Percentiles rank a stretch among this genome's conserved stretches.
Conservation (phyloP, 1,140 invertebrate genomes). For the Brachionus asplanchnoidis region DNA sequence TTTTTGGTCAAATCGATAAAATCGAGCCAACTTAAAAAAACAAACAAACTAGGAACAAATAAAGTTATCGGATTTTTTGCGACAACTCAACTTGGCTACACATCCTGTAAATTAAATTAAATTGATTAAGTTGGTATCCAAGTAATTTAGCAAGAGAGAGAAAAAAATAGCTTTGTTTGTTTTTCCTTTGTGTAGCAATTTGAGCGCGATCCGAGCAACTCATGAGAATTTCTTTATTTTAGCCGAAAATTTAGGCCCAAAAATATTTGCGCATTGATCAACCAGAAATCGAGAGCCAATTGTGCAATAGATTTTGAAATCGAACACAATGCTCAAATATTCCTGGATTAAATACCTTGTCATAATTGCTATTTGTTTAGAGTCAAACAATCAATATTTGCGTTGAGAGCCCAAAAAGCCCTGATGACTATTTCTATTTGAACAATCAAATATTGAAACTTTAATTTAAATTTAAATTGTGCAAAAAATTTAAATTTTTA, state of each 20-base stretch:
- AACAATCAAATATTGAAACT: neutral
- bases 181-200: neutral
- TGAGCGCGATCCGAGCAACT: neutral
- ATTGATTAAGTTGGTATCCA: conserved; percentile 20
- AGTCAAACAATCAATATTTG: neutral
- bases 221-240: neutral
- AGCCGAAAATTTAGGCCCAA: neutral
- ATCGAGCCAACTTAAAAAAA: neutral
- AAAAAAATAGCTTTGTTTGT: neutral
- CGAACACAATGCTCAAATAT: neutral
- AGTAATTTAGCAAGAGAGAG: neutral
- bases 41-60: conserved; percentile 3
- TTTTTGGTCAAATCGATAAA: conserved; percentile 19
- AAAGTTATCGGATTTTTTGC: conserved; percentile 7
- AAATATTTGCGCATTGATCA: neutral
- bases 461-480: neutral
- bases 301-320: neutral
- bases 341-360: neutral
- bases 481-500: conserved; percentile 1
- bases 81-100: neutral
- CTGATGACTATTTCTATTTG: neutral
- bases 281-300: neutral
- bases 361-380: neutral
- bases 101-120: conserved; percentile 27
- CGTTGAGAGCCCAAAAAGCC: neutral